Conservation (phyloP, 2,888 invertebrate species). For the Malachius bipustulatus region DNA sequence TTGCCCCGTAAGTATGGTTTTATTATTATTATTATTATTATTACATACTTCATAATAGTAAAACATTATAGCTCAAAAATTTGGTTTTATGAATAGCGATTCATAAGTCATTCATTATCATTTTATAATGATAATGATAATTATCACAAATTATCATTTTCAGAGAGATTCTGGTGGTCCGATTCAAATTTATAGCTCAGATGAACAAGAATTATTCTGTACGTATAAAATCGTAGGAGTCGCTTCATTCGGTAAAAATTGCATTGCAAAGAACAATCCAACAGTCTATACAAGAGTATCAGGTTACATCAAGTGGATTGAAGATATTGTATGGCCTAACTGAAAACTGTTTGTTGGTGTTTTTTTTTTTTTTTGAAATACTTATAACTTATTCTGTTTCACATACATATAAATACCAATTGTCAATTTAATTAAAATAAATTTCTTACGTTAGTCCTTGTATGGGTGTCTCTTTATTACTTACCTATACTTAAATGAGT, state of each 20-base stretch:
- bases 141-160: slow-evolving; percentile 17
- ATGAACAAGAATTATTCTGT: slow-evolving; percentile 33
- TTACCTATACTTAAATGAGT: too few species aligned
- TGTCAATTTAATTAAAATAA: too few species aligned
- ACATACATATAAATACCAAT: too few species aligned
- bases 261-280: slow-evolving; percentile 34
- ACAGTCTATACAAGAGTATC: slow-evolving; percentile 41
- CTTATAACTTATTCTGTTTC: too few species aligned
- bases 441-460: too few species aligned
- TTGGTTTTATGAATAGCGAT: not conserved
- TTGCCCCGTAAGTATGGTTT: slow-evolving; percentile 40
- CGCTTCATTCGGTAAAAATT: slow-evolving; percentile 38
- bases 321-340: slow-evolving; percentile 39
- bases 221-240: slow-evolving; percentile 40
- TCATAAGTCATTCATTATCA: too few species aligned
- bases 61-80: not conserved
- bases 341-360: too few species aligned
- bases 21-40: too few species aligned
- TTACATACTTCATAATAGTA: too few species aligned
- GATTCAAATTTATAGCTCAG: slow-evolving; percentile 34
- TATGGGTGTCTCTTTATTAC: too few species aligned
- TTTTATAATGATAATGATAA: too few species aligned
- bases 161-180: slow-evolving; percentile 60
- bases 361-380: too few species aligned
- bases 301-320: slow-evolving; percentile 40